These are phyloP conservation scores for Oxycera nigricornis DNA, from an alignment of 2,888 invertebrate genomes.

Conservation along the genomic window DNA sequence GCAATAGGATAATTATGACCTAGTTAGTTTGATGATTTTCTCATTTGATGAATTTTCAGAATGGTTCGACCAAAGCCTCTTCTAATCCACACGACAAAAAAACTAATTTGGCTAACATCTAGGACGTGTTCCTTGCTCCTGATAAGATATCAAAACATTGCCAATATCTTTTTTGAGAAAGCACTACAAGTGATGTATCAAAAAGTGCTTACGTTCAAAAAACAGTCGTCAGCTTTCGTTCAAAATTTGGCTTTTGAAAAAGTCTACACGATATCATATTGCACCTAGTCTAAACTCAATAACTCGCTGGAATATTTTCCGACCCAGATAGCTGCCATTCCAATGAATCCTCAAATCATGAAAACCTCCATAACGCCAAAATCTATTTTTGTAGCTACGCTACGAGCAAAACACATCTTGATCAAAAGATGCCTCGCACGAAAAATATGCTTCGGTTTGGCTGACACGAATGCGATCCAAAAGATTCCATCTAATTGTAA, in stretches of 20 bases:
- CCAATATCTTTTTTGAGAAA: too few species aligned
- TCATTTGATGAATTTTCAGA: too few species aligned
- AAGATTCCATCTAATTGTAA: slow-evolving; percentile 23
- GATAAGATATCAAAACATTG: too few species aligned
- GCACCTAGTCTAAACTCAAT: background rate
- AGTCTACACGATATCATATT: too few species aligned
- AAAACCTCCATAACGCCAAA: background rate
- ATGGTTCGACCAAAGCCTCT: too few species aligned
- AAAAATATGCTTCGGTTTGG: background rate
- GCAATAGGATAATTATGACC: too few species aligned
- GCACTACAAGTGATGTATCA: too few species aligned
- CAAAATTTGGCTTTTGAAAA: background rate
- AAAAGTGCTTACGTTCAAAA: too few species aligned
- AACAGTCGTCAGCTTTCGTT: background rate
- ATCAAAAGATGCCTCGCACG: background rate
- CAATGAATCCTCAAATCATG: background rate
- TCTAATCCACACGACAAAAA: too few species aligned
- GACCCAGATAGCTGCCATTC: background rate
- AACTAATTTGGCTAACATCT: too few species aligned
- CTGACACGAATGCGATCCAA: background rate
- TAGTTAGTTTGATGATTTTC: too few species aligned
- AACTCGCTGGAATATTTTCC: background rate
- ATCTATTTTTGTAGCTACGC: background rate
- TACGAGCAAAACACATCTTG: background rate
- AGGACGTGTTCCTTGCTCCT: too few species aligned